phyloP scores from a whole-genome alignment of 2,888 invertebrate species.

The Uloborus plumipes region DNA sequence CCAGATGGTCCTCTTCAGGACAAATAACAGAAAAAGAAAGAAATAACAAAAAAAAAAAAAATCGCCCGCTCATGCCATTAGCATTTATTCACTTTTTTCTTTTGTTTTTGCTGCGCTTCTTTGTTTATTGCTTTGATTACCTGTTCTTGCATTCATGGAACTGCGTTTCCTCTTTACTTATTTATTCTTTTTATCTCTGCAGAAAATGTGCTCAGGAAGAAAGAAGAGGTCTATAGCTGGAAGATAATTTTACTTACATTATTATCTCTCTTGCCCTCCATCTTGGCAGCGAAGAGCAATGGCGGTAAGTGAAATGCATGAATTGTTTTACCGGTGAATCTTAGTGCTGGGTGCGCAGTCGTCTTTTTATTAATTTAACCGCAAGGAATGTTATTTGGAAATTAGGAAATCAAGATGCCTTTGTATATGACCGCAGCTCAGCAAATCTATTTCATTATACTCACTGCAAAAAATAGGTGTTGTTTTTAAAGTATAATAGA shows the following conservation, averaged over 20 bases:
- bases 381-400: too few species aligned
- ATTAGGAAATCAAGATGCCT: too few species aligned
- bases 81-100: constrained; percentile 34
- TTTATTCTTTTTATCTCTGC: constrained; percentile 18
- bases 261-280: constrained; percentile 44
- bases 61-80: constrained; percentile 28
- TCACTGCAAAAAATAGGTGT: too few species aligned
- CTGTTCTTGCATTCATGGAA: constrained; percentile 27
- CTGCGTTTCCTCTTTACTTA: not conserved
- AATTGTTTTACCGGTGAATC: not conserved
- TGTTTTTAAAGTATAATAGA: too few species aligned
- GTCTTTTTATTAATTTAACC: too few species aligned
- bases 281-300: constrained; percentile 36
- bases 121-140: constrained; percentile 54
- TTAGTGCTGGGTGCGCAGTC: too few species aligned
- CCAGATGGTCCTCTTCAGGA: constrained; percentile 25
- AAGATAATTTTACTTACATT: constrained; percentile 59
- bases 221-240: constrained; percentile 2
- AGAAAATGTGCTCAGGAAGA: constrained; percentile 31
- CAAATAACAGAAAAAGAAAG: constrained; percentile 8
- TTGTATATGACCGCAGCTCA: too few species aligned
- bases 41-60: too few species aligned
- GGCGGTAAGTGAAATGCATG: constrained; percentile 51
- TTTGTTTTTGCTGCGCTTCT: not conserved
- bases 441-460: too few species aligned